Conservation (phyloP, 2,113 vertebrate genomes). For the Microtus ochrogaster region DNA sequence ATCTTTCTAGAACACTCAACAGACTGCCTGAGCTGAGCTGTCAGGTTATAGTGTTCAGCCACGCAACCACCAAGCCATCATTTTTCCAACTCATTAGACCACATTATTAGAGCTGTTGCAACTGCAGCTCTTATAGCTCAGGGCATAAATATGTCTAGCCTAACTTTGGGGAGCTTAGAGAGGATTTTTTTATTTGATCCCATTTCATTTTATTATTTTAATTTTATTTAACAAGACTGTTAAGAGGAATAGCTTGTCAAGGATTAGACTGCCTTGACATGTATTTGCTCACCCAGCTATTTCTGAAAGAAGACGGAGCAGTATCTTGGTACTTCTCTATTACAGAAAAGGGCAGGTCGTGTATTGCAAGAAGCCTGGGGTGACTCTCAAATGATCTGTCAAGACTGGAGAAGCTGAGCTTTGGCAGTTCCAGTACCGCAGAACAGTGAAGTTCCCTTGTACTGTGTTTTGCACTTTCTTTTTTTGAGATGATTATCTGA, state of each 20-base stretch:
- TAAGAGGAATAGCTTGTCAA: slow-evolving; percentile 40
- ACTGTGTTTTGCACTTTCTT: neutral
- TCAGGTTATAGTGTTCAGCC: slow-evolving; percentile 64
- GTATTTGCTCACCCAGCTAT: slow-evolving; percentile 41
- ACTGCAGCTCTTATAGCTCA: slow-evolving; percentile 60
- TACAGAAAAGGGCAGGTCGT: slow-evolving; percentile 39
- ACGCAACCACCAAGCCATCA: slow-evolving; percentile 64
- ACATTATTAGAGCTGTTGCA: slow-evolving; percentile 73
- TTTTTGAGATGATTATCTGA: slow-evolving; percentile 46
- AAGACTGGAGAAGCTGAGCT: neutral
- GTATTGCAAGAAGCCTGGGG: slow-evolving; percentile 41
- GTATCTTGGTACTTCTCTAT: slow-evolving; percentile 37
- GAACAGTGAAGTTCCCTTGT: neutral
- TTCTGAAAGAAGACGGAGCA: neutral
- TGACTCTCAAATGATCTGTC: slow-evolving; percentile 66
- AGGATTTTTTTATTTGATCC: slow-evolving; percentile 13
- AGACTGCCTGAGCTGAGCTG: slow-evolving; percentile 24
- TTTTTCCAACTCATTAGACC: slow-evolving; percentile 80
- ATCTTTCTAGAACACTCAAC: slow-evolving; percentile 68
- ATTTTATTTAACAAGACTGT: slow-evolving; percentile 27
- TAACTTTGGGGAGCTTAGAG: slow-evolving; percentile 34
- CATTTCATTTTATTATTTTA: slow-evolving; percentile 41
- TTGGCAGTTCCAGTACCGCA: slow-evolving; percentile 58
- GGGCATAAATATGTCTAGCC: slow-evolving; percentile 67
- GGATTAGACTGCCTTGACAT: neutral